Conservation (phyloP, 2,888 invertebrate species). For the Zelleria hepariella region DNA sequence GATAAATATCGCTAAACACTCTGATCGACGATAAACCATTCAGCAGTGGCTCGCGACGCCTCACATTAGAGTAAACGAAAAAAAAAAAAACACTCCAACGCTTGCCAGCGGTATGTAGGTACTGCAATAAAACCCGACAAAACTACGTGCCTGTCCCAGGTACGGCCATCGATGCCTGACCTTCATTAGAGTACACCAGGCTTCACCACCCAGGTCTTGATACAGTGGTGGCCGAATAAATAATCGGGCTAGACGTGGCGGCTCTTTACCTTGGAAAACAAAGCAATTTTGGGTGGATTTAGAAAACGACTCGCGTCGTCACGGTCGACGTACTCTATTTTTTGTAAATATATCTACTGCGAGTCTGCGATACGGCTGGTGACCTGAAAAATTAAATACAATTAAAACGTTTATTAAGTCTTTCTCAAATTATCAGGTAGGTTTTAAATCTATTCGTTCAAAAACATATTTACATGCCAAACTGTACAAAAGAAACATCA, state of each 20-base stretch:
- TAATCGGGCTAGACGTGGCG: neutral
- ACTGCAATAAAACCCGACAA: neutral
- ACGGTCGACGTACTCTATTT: conserved; percentile 3
- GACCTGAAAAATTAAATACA: neutral
- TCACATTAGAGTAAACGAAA: neutral
- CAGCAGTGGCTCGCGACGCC: neutral
- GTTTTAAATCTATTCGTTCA: too few species aligned
- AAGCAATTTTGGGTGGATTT: conserved; percentile 3
- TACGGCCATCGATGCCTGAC: neutral
- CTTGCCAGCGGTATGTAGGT: conserved; percentile 2
- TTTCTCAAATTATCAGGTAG: too few species aligned
- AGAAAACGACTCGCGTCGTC: conserved; percentile 1
- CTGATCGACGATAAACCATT: conserved; percentile 2
- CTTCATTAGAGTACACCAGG: neutral
- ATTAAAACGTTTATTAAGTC: neutral
- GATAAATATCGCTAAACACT: neutral
- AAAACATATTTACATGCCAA: too few species aligned
- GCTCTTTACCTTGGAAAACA: conserved; percentile 3
- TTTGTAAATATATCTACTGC: neutral
- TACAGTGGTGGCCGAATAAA: neutral
- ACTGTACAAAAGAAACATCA: too few species aligned
- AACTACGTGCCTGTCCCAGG: neutral
- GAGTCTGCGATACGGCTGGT: neutral
- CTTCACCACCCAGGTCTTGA: neutral
- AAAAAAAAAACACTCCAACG: neutral